phyloP scores from a whole-genome alignment of 2,797 vertebrate species.

The Microctenopoma lineatum region DNA sequence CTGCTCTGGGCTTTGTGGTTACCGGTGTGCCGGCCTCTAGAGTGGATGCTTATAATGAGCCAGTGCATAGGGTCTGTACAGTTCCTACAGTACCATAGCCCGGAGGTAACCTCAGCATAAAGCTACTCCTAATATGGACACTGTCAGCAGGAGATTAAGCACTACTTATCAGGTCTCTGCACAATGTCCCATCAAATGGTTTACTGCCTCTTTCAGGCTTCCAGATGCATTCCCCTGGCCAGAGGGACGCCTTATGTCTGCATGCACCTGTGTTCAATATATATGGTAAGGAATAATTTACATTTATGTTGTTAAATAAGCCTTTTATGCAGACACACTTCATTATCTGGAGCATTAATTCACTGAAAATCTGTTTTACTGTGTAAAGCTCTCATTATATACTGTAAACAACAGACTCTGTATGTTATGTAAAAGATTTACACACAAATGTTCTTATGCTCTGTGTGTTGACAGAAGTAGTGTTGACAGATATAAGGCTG shows the following conservation, averaged over 20 bases:
- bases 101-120: constrained; percentile 43
- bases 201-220: constrained; percentile 21
- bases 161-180: constrained; percentile 31
- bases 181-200: constrained; percentile 14
- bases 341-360: constrained; percentile 15
- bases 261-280: constrained; percentile 36
- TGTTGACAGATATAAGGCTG: too few relatives aligned
- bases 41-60: constrained; percentile 32
- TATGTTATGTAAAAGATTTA: constrained; percentile 10
- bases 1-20: constrained; percentile 37
- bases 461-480: constrained; percentile 4
- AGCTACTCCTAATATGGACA: constrained; percentile 40
- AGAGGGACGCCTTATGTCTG: constrained; percentile 23
- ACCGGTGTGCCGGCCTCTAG: constrained; percentile 14
- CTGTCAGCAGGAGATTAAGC: constrained; percentile 27
- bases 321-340: constrained; percentile 23
- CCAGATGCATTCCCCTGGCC: constrained; percentile 38
- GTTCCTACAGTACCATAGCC: constrained; percentile 16
- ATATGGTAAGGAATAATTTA: constrained; percentile 30
- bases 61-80: constrained; percentile 1
- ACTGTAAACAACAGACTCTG: constrained; percentile 12
- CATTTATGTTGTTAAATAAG: constrained; percentile 23
- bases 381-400: constrained; percentile 10
- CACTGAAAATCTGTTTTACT: background rate
- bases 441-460: background rate